phyloP scores from a whole-genome alignment of 2,797 vertebrate genomes.

The Muscicapa comitata region DNA sequence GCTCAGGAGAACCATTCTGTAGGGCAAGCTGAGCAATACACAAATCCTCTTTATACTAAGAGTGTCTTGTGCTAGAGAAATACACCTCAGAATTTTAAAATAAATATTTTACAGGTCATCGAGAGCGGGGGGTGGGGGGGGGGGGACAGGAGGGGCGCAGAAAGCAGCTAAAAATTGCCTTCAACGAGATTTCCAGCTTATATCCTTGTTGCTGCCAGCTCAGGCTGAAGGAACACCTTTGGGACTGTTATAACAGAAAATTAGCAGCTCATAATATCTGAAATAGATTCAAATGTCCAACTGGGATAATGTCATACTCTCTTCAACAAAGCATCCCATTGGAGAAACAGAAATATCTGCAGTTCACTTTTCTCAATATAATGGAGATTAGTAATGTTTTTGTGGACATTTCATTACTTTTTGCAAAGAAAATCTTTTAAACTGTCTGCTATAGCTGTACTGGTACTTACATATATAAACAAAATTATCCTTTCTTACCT shows the following conservation, averaged over 20 bases:
- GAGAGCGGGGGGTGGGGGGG: background rate
- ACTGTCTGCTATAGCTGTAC: background rate
- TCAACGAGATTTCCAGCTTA: background rate
- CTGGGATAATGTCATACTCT: background rate
- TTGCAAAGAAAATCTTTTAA: background rate
- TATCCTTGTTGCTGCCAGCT: background rate
- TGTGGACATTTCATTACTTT: background rate
- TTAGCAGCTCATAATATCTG: constrained; percentile 34
- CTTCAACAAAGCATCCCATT: background rate
- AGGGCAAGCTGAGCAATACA: background rate
- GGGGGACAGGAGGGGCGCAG: background rate
- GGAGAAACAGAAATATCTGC: background rate
- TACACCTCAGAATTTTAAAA: background rate
- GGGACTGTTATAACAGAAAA: constrained; percentile 17
- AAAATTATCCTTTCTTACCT: background rate
- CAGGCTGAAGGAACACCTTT: constrained; percentile 3
- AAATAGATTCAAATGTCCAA: background rate
- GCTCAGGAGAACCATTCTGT: background rate
- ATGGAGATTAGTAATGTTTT: background rate
- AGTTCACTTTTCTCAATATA: background rate
- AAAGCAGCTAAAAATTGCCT: background rate
- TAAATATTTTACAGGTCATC: background rate
- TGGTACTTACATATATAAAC: background rate
- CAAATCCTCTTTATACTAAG: background rate
- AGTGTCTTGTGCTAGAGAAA: background rate